Base-by-base conservation (phyloP, 2,888 invertebrate genomes). In the Drosophila barbarae region DNA sequence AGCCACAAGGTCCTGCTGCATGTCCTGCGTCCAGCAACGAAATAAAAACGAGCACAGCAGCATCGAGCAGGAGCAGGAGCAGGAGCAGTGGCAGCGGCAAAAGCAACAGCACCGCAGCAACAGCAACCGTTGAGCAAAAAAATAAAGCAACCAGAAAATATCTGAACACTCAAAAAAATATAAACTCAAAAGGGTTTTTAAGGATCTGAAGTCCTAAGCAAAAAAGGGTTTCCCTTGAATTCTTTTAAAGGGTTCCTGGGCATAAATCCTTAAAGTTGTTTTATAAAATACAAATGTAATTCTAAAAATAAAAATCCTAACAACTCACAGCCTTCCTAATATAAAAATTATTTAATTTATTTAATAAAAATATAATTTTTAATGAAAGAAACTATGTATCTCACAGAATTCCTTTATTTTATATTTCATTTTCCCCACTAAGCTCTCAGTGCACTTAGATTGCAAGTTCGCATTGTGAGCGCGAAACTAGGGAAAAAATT, bases 401-500 rank as follows among this genome's bases (percentile, higher is more conserved):
- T 7, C 3, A 0, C 3, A 2, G 8, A n/a, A n/a, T 23, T 23
- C 2, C 5, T 23, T n/a, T 41, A 8, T 8, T 41, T 23, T 1
- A 23, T 5, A 5, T 41, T 3, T 8, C n/a, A 8, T 8, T 18
- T 9, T 2, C 12, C 23, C 15, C 0, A 7, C 7, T 8, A 12
- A 30, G 2, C 30, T 18, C 30, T 32, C 46, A 63, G 52, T 44
- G 72, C 74, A 72, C 77, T 74, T 74, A 68, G 72, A 77, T 76
- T 77, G 77, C 79, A 84, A 79, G 74, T 72, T 71, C 84, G 85
- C 74, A 86, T 81, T 85, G 77, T 86, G 76, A 72, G 85, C 86
- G 86, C 83, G 78, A 85, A 84, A 86, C 83, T 84, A 83, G 85
- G 81, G 83, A 80, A 86, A 84, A 76, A 74, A 67, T 47, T 80